Evolutionary conservation across 2,888 invertebrate species (phyloP).

Genomic region (Pachymerium ferrugineum): DNA sequence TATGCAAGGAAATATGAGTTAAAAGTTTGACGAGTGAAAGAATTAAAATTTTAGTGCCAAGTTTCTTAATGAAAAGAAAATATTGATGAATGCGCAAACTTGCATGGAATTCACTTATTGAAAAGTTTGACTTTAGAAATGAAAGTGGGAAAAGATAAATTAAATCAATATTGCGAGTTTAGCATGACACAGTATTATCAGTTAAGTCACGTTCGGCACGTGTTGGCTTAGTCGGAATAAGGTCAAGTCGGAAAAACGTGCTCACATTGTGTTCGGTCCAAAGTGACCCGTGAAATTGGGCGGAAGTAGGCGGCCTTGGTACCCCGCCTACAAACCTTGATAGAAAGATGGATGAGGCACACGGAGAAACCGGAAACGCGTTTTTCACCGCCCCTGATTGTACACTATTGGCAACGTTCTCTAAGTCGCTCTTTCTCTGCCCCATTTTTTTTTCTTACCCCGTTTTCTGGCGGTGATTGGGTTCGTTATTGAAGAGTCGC

Average conservation of each 20-base stretch:
- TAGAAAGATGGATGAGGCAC: background rate
- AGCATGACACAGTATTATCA: too few relatives aligned
- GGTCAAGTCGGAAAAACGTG: background rate
- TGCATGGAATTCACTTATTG: too few relatives aligned
- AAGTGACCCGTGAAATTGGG: background rate
- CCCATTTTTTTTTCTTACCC: background rate
- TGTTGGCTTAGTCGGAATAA: background rate
- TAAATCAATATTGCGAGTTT: too few relatives aligned
- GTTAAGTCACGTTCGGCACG: background rate
- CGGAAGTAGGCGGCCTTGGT: background rate
- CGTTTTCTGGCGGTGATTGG: conserved; percentile 9
- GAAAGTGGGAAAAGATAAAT: too few relatives aligned
- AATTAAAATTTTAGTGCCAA: too few relatives aligned
- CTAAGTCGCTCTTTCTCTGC: background rate
- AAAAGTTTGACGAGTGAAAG: too few relatives aligned
- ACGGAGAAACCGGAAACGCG: conserved; percentile 5
- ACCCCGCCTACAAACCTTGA: background rate
- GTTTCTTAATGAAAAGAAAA: too few relatives aligned
- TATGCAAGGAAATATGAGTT: too few relatives aligned
- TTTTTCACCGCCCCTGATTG: background rate
- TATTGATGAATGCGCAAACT: too few relatives aligned
- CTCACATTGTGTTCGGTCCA: background rate
- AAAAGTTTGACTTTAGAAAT: too few relatives aligned
- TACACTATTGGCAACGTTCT: background rate
- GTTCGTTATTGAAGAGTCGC: background rate